A percentile compares a stretch with the other conserved stretches of the same genome.
Conservation (phyloP, 2,797 vertebrate genomes). For the Siniperca scherzeri region DNA sequence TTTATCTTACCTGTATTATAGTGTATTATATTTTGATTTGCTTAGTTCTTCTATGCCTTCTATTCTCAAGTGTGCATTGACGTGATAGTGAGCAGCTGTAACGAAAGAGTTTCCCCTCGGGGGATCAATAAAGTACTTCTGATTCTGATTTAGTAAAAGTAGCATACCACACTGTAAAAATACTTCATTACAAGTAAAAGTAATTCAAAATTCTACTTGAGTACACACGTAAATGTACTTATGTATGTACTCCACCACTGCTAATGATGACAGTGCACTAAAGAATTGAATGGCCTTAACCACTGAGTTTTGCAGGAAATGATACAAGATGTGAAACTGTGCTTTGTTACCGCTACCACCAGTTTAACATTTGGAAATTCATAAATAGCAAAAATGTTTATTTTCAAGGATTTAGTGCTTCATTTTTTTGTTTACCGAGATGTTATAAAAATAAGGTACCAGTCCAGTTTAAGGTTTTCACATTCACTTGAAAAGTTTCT, state of each 20-base stretch:
- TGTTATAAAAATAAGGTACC: background rate
- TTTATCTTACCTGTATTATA: no score
- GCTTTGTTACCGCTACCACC: no score
- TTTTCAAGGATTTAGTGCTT: background rate
- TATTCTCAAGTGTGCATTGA: no score
- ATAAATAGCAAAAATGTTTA: background rate
- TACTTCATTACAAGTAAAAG: background rate
- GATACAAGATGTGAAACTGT: background rate
- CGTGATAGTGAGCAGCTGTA: no score
- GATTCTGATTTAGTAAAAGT: background rate
- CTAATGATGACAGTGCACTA: background rate
- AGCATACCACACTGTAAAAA: background rate
- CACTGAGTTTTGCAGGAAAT: background rate
- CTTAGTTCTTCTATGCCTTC: no score
- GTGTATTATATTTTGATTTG: no score
- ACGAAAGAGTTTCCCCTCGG: no score
- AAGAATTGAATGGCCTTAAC: background rate
- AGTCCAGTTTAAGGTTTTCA: background rate
- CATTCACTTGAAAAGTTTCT: background rate
- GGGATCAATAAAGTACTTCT: no score
- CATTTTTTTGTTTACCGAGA: background rate
- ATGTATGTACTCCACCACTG: background rate
- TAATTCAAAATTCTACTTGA: background rate
- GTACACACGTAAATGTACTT: background rate
- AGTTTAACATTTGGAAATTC: background rate